Conservation (phyloP, 2,113 vertebrate species). For the Neotragus pygmaeus region DNA sequence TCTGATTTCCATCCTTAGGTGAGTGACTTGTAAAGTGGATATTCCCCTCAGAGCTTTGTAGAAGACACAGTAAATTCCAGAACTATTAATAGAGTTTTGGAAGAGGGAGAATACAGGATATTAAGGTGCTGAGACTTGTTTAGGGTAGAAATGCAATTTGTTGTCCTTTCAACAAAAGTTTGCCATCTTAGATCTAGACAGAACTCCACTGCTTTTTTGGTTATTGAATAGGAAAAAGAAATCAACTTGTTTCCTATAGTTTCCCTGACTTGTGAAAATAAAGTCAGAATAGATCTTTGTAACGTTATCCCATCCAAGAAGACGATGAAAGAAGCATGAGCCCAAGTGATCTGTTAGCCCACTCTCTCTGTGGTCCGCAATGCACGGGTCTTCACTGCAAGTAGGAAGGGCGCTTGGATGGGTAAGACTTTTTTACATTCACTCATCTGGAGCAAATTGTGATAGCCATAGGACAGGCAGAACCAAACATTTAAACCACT, state of each 20-base stretch:
- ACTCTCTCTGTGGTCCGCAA: neutral
- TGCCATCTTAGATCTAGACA: neutral
- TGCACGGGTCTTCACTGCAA: neutral
- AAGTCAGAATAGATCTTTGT: conserved; percentile 8
- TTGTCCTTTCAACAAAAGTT: neutral
- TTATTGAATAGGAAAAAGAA: neutral
- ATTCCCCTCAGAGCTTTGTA: neutral
- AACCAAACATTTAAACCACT: conserved; percentile 19
- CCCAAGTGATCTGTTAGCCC: neutral
- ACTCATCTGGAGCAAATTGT: conserved; percentile 46
- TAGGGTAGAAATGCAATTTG: neutral
- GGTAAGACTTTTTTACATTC: neutral
- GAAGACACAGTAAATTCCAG: neutral
- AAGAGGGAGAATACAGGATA: neutral
- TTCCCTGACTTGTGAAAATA: conserved; percentile 16
- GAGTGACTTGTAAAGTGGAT: neutral
- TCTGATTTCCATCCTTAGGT: neutral
- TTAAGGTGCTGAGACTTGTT: neutral
- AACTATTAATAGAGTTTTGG: neutral
- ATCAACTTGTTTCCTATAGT: neutral
- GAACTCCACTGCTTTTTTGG: neutral
- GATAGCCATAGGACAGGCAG: neutral
- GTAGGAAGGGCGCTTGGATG: neutral
- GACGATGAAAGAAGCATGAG: neutral
- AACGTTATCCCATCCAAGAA: neutral